Conservation (phyloP, 1,140 invertebrate genomes). For the Paramacrobiotus metropolitanus region DNA sequence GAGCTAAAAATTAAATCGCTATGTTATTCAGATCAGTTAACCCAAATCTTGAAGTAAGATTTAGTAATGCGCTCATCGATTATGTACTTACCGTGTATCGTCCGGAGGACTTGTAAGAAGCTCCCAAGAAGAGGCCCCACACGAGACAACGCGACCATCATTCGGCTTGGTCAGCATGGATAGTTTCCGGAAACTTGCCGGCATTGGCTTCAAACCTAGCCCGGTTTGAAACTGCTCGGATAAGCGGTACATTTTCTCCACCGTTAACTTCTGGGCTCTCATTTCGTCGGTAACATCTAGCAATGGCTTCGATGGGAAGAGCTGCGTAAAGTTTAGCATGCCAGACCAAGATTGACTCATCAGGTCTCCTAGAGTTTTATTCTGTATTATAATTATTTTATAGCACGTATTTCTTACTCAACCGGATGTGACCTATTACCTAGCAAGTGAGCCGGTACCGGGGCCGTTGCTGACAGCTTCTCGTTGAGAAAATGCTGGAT, state of each 20-base stretch:
- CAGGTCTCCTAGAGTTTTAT: constrained; percentile 32
- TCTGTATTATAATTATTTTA: no score
- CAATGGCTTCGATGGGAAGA: constrained; percentile 44
- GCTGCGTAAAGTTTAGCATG: constrained; percentile 47
- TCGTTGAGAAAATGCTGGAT: no score
- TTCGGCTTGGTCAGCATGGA: constrained; percentile 28
- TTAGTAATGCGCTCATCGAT: no score
- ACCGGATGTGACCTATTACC: no score
- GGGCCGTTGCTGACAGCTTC: no score
- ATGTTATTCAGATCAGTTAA: no score
- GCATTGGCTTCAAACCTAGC: constrained; percentile 55
- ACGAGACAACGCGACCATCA: constrained; percentile 36
- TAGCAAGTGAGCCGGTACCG: no score
- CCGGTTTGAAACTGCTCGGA: constrained; percentile 67
- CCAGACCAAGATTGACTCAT: constrained; percentile 75
- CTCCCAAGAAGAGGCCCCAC: constrained; percentile 74
- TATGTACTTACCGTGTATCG: constrained; percentile 42
- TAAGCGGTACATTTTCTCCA: constrained; percentile 46
- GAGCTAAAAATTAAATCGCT: no score
- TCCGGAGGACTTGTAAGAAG: constrained; percentile 55
- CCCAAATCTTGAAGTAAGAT: no score
- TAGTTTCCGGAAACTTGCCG: constrained; percentile 30
- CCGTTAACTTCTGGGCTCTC: constrained; percentile 42
- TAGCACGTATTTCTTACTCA: no score
- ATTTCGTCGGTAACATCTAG: constrained; percentile 47